These are phyloP conservation scores for Zeus faber DNA, from an alignment of 2,113 vertebrate genomes.

Conservation along the genomic window DNA sequence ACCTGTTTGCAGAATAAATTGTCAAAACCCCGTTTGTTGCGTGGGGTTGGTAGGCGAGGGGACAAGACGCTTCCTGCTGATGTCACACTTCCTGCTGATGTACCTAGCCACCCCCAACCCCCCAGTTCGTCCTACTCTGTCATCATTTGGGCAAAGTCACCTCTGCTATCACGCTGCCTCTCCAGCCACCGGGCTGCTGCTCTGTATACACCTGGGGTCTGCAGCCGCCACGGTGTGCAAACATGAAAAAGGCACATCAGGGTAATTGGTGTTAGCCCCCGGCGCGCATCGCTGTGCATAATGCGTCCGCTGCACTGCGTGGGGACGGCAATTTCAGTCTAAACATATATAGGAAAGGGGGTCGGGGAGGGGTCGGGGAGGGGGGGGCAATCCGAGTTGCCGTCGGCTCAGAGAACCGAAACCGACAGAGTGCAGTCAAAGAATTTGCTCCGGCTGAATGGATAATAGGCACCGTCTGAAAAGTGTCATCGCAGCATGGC, in stretches of 20 bases:
- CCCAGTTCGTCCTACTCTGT: constrained; percentile 5
- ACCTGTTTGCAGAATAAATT: too few relatives aligned
- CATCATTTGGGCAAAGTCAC: constrained; percentile 30
- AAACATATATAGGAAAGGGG: constrained; percentile 12
- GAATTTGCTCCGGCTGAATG: constrained; percentile 42
- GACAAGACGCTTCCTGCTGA: too few relatives aligned
- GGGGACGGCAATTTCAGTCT: constrained; percentile 28
- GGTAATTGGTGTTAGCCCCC: constrained; percentile 57
- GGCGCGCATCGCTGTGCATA: constrained; percentile 45
- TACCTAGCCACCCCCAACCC: too few relatives aligned
- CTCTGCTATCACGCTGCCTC: constrained; percentile 29
- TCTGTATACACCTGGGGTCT: constrained; percentile 28
- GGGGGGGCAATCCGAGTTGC: too few relatives aligned
- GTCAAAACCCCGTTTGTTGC: too few relatives aligned
- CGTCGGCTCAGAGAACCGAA: too few relatives aligned
- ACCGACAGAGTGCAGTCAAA: constrained; percentile 29
- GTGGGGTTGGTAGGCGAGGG: too few relatives aligned
- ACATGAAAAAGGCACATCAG: constrained; percentile 55
- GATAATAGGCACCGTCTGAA: too few relatives aligned
- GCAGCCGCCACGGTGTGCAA: constrained; percentile 41
- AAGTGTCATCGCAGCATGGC: too few relatives aligned
- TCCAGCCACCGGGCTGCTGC: constrained; percentile 7
- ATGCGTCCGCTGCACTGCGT: constrained; percentile 28
- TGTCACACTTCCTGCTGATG: too few relatives aligned
- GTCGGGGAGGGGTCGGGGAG: constrained; percentile 14